A percentile compares a stretch with the other conserved stretches of the same genome.
These are phyloP conservation scores for Drosophila histrio DNA, from an alignment of 2,888 invertebrate genomes.

Conservation along the genomic window DNA sequence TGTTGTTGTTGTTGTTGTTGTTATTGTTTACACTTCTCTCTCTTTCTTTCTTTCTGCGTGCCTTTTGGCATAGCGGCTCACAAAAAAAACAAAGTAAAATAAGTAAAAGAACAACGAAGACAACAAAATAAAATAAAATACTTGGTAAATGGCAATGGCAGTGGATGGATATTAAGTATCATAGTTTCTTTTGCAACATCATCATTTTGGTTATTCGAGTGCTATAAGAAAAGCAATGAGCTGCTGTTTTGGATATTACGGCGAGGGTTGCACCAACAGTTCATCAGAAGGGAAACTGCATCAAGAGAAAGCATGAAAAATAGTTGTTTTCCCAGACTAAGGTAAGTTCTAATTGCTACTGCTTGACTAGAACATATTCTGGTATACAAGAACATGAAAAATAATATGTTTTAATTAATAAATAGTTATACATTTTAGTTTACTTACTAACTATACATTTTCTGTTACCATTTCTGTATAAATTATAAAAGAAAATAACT, in stretches of 20 bases:
- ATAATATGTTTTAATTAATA: no score
- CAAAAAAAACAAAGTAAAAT: conserved; percentile 25
- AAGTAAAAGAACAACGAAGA: conserved; percentile 11
- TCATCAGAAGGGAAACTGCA: no score
- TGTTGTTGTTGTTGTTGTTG: conserved; percentile 20
- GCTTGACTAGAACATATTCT: no score
- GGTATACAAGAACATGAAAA: no score
- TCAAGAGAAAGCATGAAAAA: no score
- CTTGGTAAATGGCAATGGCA: conserved; percentile 60
- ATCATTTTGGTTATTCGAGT: conserved; percentile 63
- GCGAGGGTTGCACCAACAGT: conserved; percentile 41
- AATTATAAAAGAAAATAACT: no score
- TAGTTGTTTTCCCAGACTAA: no score
- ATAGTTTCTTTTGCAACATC: conserved; percentile 77
- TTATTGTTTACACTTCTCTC: conserved; percentile 63
- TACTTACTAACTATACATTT: no score
- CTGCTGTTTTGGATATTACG: conserved; percentile 38
- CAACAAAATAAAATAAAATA: conserved; percentile 28
- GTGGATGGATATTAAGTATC: conserved; percentile 73
- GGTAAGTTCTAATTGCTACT: no score
- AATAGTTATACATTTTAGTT: no score
- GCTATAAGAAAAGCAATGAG: conserved; percentile 53
- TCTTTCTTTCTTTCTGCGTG: conserved; percentile 42
- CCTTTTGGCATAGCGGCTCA: conserved; percentile 58
- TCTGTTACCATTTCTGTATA: no score